Evolutionary conservation across 30 jellyfish, hydroid and myxozoan genomes (phyloP).

Genomic region (Euphysa ruthae): DNA sequence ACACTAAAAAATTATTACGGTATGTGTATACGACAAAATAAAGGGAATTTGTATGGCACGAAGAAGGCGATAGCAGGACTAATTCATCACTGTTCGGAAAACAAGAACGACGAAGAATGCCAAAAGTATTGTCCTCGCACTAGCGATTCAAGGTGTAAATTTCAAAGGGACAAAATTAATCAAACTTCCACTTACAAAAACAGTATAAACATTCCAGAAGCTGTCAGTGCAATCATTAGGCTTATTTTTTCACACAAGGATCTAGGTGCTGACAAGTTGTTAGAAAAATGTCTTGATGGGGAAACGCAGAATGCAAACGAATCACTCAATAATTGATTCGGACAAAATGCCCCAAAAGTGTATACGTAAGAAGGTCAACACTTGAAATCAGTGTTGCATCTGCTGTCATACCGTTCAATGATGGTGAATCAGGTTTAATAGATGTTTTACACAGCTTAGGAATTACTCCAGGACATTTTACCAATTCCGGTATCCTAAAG

Average conservation of each 20-base stretch:
- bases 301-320: slow-evolving; percentile 33
- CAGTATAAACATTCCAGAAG: slow-evolving; percentile 28
- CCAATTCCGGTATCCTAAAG: too few species aligned
- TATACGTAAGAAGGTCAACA: slow-evolving; percentile 7
- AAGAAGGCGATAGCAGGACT: too few species aligned
- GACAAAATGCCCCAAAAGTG: slow-evolving; percentile 26
- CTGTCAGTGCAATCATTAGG: slow-evolving; percentile 9
- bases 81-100: too few species aligned
- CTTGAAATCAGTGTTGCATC: too few species aligned
- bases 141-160: too few species aligned
- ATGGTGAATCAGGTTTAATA: slow-evolving; percentile 12
- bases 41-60: slow-evolving; percentile 26
- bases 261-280: too few species aligned
- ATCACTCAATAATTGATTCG: slow-evolving; percentile 21
- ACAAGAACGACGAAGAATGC: slow-evolving; percentile 18
- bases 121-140: slow-evolving; percentile 31
- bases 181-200: too few species aligned
- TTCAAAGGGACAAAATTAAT: too few species aligned
- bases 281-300: too few species aligned
- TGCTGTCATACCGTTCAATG: too few species aligned
- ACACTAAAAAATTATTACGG: slow-evolving; percentile 22
- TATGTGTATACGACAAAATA: slow-evolving; percentile 26
- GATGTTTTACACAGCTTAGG: too few species aligned
- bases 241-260: slow-evolving; percentile 33
- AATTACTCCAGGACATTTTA: not conserved